These are phyloP conservation scores for Myxocyprinus asiaticus DNA, from an alignment of 2,113 vertebrate genomes.

Conservation along the genomic window DNA sequence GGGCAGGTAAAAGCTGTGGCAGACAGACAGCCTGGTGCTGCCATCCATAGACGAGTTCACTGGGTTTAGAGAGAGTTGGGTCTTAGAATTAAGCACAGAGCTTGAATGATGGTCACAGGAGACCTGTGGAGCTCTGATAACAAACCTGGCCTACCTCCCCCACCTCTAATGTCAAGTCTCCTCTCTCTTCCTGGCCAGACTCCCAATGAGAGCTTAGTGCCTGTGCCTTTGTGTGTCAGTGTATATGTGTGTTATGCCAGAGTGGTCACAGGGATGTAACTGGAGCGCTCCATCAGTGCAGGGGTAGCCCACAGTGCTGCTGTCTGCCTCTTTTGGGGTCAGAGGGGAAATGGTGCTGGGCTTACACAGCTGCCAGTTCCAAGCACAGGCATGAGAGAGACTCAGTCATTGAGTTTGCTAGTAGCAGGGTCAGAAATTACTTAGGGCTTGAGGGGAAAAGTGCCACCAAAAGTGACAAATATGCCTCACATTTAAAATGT, in stretches of 20 bases:
- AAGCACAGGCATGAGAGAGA: slow-evolving; percentile 51
- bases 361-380: slow-evolving; percentile 68
- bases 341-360: slow-evolving; percentile 68
- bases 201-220: slow-evolving; percentile 8
- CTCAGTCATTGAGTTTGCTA: slow-evolving; percentile 19
- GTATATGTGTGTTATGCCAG: no score
- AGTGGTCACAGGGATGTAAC: slow-evolving; percentile 58
- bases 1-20: background rate
- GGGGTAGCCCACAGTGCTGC: slow-evolving; percentile 58
- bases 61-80: slow-evolving; percentile 31
- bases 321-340: slow-evolving; percentile 67
- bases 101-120: slow-evolving; percentile 39
- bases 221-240: no score
- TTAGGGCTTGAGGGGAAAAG: no score
- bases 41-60: slow-evolving; percentile 27
- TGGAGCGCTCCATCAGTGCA: slow-evolving; percentile 63
- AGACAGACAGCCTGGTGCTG: slow-evolving; percentile 4
- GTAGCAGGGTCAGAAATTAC: background rate
- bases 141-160: slow-evolving; percentile 43
- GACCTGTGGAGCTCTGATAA: slow-evolving; percentile 37
- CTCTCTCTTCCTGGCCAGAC: background rate
- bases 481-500: no score
- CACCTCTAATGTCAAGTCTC: slow-evolving; percentile 46
- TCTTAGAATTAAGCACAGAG: background rate
- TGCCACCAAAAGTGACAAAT: no score